Evolutionary conservation across 64 coral and sea anemone species (phyloP).

Genomic region (Montipora capricornis): DNA sequence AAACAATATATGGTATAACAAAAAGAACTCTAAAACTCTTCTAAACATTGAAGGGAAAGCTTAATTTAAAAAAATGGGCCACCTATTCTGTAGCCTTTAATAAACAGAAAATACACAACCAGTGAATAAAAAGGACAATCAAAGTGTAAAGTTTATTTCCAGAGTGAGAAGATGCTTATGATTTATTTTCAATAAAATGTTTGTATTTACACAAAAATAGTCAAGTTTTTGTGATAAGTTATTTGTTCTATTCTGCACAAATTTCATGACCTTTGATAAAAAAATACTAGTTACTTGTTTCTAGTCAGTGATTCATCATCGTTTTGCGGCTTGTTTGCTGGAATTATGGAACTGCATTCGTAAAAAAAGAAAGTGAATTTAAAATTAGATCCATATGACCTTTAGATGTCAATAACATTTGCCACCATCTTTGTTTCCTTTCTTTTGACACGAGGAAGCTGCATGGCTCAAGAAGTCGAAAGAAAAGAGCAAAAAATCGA

Average conservation of each 20-base stretch:
- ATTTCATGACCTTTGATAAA: slow-evolving; percentile 63
- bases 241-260: slow-evolving; percentile 45
- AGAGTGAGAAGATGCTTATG: slow-evolving; percentile 59
- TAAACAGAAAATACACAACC: slow-evolving; percentile 63
- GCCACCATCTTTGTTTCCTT: slow-evolving; percentile 51
- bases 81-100: slow-evolving; percentile 17
- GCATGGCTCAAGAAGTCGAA: slow-evolving; percentile 47
- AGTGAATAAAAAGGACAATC: slow-evolving; percentile 62
- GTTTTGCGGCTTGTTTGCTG: slow-evolving; percentile 29
- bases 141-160: slow-evolving; percentile 59
- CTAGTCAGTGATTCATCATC: not conserved
- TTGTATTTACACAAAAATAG: slow-evolving; percentile 56
- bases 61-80: not conserved
- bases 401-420: slow-evolving; percentile 7
- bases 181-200: slow-evolving; percentile 58
- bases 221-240: slow-evolving; percentile 41
- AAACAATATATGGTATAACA: slow-evolving; percentile 31
- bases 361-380: too few relatives aligned
- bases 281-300: slow-evolving; percentile 41
- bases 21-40: slow-evolving; percentile 61
- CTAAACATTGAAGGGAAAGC: not conserved
- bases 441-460: slow-evolving; percentile 57
- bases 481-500: slow-evolving; percentile 41
- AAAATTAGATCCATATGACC: too few relatives aligned
- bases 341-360: slow-evolving; percentile 55